phyloP scores from a whole-genome alignment of 2,113 vertebrate species.

The Ictalurus punctatus region DNA sequence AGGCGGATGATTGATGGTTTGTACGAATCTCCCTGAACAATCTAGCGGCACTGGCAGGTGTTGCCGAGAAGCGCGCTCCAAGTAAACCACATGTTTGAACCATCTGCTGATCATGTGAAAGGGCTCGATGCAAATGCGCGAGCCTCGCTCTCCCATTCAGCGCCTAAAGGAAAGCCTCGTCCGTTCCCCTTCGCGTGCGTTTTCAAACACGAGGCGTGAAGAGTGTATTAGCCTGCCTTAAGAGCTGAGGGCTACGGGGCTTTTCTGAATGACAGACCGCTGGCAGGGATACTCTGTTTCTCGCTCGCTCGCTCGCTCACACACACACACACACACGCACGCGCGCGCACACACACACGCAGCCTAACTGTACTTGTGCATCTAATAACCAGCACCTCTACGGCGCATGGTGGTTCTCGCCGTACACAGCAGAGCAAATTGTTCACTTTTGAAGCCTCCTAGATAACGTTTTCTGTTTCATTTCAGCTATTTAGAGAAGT shows the following conservation, averaged over 20 bases:
- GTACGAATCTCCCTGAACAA: constrained; percentile 31
- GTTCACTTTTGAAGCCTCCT: not conserved
- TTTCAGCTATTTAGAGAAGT: constrained; percentile 96
- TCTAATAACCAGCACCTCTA: not conserved
- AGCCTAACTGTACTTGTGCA: not conserved
- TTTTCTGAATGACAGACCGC: not conserved
- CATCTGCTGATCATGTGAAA: constrained; percentile 44
- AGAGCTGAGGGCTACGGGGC: not conserved
- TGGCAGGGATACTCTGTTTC: not conserved
- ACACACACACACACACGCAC: not conserved
- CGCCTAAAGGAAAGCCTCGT: constrained; percentile 6
- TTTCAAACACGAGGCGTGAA: not conserved
- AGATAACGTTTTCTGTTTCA: not conserved
- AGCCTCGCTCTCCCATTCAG: constrained; percentile 14
- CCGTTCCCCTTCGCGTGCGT: not conserved
- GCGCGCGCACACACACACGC: not conserved
- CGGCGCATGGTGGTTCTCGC: not conserved
- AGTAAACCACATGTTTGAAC: constrained; percentile 41
- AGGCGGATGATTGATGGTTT: constrained; percentile 17
- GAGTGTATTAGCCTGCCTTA: not conserved
- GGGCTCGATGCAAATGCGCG: constrained; percentile 15
- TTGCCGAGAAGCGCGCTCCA: constrained; percentile 29
- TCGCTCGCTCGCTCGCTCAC: no score
- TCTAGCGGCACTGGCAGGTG: constrained; percentile 34
- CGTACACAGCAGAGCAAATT: not conserved